These are phyloP conservation scores for Clarias macrocephalus DNA, from an alignment of 2,113 vertebrate genomes.

Conservation along the genomic window DNA sequence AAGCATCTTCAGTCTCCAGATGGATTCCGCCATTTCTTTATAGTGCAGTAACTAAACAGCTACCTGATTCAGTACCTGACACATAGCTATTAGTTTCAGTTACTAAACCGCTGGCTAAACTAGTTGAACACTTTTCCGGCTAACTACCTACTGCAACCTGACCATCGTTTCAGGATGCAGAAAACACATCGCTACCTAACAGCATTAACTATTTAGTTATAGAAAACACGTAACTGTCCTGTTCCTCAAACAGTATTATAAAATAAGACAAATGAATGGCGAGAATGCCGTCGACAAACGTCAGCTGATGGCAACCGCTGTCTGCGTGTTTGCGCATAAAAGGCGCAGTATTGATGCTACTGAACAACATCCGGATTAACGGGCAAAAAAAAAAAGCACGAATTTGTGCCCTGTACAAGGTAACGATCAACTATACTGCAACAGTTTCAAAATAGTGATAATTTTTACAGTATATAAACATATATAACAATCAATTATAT, in stretches of 20 bases:
- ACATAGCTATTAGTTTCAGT: not conserved
- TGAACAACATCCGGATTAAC: slow-evolving; percentile 19
- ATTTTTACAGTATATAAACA: not conserved
- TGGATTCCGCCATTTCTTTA: slow-evolving; percentile 62
- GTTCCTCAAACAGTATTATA: not conserved
- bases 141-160: not conserved
- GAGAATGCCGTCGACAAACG: not conserved
- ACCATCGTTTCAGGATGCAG: not conserved
- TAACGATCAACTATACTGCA: not conserved
- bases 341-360: slow-evolving; percentile 20
- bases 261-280: not conserved
- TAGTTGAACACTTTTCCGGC: not conserved
- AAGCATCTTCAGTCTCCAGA: slow-evolving; percentile 42
- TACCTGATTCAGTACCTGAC: slow-evolving; percentile 1
- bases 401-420: not conserved
- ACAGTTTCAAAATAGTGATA: not conserved
- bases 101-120: not conserved
- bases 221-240: not conserved
- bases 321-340: slow-evolving; percentile 26
- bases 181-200: no score
- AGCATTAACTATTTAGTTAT: not conserved
- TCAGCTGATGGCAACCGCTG: not conserved
- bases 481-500: not conserved
- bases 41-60: not conserved
- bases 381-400: not conserved